These are phyloP conservation scores for Sebastes matsubarae DNA, from an alignment of 2,797 vertebrate species.

Conservation along the genomic window DNA sequence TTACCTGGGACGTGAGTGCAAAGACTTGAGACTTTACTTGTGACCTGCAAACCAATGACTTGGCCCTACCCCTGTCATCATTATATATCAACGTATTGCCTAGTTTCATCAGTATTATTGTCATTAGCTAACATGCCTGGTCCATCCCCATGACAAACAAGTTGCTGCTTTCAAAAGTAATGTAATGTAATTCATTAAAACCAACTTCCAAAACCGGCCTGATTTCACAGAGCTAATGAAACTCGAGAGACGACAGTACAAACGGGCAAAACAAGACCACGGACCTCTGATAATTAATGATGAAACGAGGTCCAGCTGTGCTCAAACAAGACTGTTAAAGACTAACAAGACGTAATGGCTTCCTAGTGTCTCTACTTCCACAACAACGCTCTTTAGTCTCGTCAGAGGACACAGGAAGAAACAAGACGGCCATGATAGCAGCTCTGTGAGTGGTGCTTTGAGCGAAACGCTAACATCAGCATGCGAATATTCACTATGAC, in stretches of 20 bases:
- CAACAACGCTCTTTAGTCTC: background rate
- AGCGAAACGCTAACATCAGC: background rate
- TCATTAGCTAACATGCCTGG: background rate
- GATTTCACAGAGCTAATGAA: background rate
- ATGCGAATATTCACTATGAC: background rate
- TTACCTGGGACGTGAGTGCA: accelerated
- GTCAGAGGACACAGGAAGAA: background rate
- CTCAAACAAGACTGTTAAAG: background rate
- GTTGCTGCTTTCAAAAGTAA: background rate
- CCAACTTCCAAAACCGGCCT: background rate
- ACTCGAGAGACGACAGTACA: background rate
- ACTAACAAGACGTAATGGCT: background rate
- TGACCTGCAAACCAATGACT: no score
- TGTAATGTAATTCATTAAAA: background rate
- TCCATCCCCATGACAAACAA: background rate
- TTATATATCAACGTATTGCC: background rate
- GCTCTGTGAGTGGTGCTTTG: background rate
- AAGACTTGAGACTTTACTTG: no score
- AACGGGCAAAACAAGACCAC: background rate
- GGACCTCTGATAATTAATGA: background rate
- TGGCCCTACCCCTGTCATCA: no score
- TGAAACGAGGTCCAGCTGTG: background rate
- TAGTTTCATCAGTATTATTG: background rate
- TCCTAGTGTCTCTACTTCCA: background rate
- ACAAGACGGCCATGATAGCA: background rate